A percentile compares a stretch with the other conserved stretches of the same genome.
These are phyloP conservation scores for Gisinianus flammeolus DNA, from an alignment of 2,888 invertebrate species.

Conservation along the genomic window DNA sequence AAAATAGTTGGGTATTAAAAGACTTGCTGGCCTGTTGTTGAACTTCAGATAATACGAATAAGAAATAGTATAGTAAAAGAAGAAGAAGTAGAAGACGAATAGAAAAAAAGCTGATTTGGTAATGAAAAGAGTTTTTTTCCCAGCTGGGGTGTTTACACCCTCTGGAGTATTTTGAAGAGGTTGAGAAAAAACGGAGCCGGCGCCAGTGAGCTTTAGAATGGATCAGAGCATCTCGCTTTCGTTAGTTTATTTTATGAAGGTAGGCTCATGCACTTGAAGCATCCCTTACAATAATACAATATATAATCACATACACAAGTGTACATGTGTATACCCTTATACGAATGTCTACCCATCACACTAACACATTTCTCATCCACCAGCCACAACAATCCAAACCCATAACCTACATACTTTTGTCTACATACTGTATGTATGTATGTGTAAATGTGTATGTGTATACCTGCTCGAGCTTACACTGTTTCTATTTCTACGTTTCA, in stretches of 20 bases:
- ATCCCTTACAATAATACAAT: slow-evolving; percentile 18
- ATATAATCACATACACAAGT: not conserved
- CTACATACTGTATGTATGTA: not conserved
- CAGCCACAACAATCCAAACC: too few relatives aligned
- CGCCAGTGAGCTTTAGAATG: slow-evolving; percentile 56
- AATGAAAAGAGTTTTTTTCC: slow-evolving; percentile 58
- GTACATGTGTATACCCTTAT: not conserved
- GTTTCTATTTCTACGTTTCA: not conserved
- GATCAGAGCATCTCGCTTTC: slow-evolving; percentile 45
- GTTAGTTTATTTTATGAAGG: slow-evolving; percentile 35
- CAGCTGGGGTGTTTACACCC: slow-evolving; percentile 52
- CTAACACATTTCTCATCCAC: not conserved
- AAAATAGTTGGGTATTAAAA: too few relatives aligned
- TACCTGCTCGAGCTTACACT: not conserved
- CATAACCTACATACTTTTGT: too few relatives aligned
- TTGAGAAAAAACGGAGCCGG: slow-evolving; percentile 48
- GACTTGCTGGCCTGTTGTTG: too few relatives aligned
- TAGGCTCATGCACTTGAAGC: slow-evolving; percentile 31
- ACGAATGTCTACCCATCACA: not conserved
- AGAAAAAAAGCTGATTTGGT: slow-evolving; percentile 49
- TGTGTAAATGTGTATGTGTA: slow-evolving; percentile 8
- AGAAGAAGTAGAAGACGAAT: not conserved
- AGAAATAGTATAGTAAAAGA: not conserved
- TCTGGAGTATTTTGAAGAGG: slow-evolving; percentile 40
- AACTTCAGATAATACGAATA: too few relatives aligned